Base-by-base conservation (phyloP, 1,140 invertebrate genomes). In the Achatina immaculata region DNA sequence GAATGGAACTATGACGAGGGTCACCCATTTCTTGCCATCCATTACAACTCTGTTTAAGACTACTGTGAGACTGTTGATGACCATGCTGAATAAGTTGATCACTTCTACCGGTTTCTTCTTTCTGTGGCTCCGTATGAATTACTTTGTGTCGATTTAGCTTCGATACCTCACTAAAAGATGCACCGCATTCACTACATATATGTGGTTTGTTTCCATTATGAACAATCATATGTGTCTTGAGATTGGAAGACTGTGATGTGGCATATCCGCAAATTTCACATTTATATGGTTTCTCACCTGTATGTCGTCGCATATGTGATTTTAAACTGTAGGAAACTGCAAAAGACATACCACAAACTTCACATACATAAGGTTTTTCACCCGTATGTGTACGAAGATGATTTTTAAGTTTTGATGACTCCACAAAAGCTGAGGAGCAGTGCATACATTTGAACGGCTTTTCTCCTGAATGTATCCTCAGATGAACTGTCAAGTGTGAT, bases 171-270 rank as follows among this genome's bases (percentile, higher is more conserved):
- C 42, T 62, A 72, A 80, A 80, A 11, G 69, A 36, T 11, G 58
- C 66, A 0, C 40, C 36, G 28, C 97, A 98, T 0, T 95, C 94
- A 77, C 94, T 92, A 88, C 97, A 98, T 86, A 97, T 95, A 92
- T 98, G 98, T 0, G 97, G 97, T 89, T 98, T 98, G 84, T 97
- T 96, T 87, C 98, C 97, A 0, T 96, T 98, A 77, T 98, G 97
- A 0, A 96, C 97, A 24, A 97, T 91, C 24, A 97, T 93, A 89
- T 98, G 96, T 0, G 96, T 97, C 92, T 97, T 97, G 43, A 98
- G 92, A 88, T 98, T 97, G 65, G 95, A 96, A 43, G 96, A 93
- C 91, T 97, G 96, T 91, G 96, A 96, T 89, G 97, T 96, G 85
- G 94, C 94, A 65, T 95, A 93, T 81, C 94, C 94, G 91, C 96